phyloP scores from a whole-genome alignment of 2,113 vertebrate genomes.

The Lynx canadensis region DNA sequence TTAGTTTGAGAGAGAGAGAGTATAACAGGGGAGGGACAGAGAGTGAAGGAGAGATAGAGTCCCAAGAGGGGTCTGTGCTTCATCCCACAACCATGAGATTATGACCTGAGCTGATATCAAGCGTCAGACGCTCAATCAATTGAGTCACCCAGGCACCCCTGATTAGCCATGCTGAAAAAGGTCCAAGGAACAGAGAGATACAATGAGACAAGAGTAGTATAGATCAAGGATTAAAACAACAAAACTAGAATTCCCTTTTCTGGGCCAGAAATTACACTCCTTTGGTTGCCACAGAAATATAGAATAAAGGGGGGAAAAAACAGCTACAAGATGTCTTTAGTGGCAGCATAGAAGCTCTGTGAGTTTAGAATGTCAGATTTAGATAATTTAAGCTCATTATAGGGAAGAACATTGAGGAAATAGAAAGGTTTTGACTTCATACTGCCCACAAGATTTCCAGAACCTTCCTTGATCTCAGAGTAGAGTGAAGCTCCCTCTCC shows the following conservation, averaged over 20 bases:
- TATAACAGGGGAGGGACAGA: too few species aligned
- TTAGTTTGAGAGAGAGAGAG: too few species aligned
- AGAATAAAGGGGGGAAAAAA: background rate
- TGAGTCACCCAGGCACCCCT: background rate
- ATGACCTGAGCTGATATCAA: too few species aligned
- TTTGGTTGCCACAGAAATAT: background rate
- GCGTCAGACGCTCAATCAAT: too few species aligned
- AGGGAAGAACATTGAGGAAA: conserved; percentile 26
- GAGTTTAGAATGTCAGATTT: background rate
- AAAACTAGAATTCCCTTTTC: background rate
- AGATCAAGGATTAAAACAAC: background rate
- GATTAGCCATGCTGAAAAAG: background rate
- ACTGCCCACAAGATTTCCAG: conserved; percentile 27
- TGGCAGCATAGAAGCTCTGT: background rate
- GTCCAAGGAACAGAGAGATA: background rate
- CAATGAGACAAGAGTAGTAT: background rate
- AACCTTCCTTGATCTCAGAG: conserved; percentile 26
- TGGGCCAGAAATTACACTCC: background rate
- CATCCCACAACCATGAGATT: too few species aligned
- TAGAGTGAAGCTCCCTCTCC: background rate
- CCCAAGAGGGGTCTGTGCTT: too few species aligned
- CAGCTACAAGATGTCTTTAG: background rate
- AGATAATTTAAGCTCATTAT: background rate
- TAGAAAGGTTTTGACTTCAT: background rate
- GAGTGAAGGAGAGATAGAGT: too few species aligned